Percentiles rank a stretch among this genome's conserved stretches.
phyloP scores from a whole-genome alignment of 2,797 vertebrate species.

The Pseudochirops cupreus region DNA sequence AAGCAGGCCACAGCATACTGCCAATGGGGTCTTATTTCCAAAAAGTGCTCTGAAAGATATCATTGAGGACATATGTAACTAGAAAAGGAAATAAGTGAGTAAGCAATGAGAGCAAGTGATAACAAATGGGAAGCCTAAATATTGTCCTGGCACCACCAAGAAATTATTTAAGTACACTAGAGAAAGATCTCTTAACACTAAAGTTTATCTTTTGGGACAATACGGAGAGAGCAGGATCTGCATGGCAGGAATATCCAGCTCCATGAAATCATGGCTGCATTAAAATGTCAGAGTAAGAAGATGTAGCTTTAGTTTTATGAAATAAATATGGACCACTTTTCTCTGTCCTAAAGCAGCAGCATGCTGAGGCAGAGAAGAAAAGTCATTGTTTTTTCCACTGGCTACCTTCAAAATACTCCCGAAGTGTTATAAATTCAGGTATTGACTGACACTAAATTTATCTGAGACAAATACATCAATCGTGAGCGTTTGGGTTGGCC shows the following conservation, averaged over 20 bases:
- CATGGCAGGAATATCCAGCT: neutral
- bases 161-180: neutral
- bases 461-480: slow-evolving; percentile 7
- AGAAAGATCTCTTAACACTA: neutral
- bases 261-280: neutral
- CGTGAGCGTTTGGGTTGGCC: neutral
- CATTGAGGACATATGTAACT: neutral
- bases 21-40: neutral
- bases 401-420: slow-evolving; percentile 38
- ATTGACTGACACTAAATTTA: slow-evolving; percentile 60
- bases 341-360: slow-evolving; percentile 22
- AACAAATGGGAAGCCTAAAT: neutral
- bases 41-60: neutral
- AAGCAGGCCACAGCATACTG: neutral
- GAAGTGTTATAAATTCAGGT: slow-evolving; percentile 55
- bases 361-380: neutral
- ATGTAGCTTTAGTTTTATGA: neutral
- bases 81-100: neutral
- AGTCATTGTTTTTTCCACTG: slow-evolving; percentile 5
- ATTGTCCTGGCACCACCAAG: neutral
- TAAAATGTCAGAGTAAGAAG: neutral
- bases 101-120: neutral
- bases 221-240: neutral
- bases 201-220: neutral
- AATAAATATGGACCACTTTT: neutral